Conservation (phyloP, 2,797 vertebrate species). For the Sebastes nivosus region DNA sequence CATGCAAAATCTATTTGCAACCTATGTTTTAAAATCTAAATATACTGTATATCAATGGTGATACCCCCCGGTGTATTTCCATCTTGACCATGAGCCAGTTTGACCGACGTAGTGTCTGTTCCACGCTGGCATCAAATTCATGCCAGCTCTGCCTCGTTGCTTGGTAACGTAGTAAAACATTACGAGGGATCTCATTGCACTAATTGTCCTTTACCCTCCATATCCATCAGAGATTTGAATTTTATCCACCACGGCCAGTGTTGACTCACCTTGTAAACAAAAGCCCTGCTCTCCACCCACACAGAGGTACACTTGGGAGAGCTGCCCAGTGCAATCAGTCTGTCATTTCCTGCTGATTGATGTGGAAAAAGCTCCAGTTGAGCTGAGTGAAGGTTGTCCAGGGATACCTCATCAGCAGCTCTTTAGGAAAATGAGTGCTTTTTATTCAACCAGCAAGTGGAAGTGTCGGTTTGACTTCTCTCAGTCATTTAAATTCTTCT, state of each 20-base stretch:
- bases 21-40: not conserved
- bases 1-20: not conserved
- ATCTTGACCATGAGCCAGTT: not conserved
- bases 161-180: not conserved
- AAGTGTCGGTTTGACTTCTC: not conserved
- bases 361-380: not conserved
- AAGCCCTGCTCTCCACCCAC: not conserved
- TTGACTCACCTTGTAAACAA: slow-evolving; percentile 3
- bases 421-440: not conserved
- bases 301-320: not conserved
- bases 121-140: not conserved
- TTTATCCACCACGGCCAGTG: not conserved
- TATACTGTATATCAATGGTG: not conserved
- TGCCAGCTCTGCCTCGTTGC: not conserved
- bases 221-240: not conserved
- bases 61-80: not conserved
- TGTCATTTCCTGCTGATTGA: not conserved
- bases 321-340: not conserved
- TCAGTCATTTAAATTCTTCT: not conserved
- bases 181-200: not conserved
- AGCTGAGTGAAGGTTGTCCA: not conserved
- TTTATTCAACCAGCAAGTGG: not conserved
- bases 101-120: not conserved
- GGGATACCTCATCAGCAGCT: not conserved
- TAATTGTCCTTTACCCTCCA: not conserved